Percentiles rank a stretch among this genome's conserved stretches.
Evolutionary conservation across 2,888 invertebrate species (phyloP).

Genomic region (Netelia fuscicornis): DNA sequence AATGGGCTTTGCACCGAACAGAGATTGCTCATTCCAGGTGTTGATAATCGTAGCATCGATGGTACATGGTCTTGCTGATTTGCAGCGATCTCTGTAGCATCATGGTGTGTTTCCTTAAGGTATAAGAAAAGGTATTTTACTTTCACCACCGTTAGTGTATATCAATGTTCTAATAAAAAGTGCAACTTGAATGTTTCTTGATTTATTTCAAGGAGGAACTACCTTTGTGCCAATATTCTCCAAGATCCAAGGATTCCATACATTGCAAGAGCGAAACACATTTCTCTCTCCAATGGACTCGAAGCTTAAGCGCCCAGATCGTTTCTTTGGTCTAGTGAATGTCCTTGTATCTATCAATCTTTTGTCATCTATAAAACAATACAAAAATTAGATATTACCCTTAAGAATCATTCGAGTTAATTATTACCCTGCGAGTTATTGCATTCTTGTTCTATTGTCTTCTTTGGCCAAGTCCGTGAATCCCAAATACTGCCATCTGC

Average conservation of each 20-base stretch:
- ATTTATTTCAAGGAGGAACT: neutral
- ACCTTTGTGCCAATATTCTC: slow-evolving; percentile 22
- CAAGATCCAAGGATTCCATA: slow-evolving; percentile 52
- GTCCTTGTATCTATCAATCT: slow-evolving; percentile 88
- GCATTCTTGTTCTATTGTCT: slow-evolving; percentile 39
- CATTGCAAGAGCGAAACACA: slow-evolving; percentile 55
- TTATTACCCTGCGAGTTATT: slow-evolving; percentile 44
- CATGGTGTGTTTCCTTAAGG: neutral
- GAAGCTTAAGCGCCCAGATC: slow-evolving; percentile 87
- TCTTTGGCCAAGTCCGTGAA: slow-evolving; percentile 73
- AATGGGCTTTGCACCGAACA: slow-evolving; percentile 18
- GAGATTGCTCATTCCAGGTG: slow-evolving; percentile 45
- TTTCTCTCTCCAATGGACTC: slow-evolving; percentile 82
- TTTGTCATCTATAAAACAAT: slow-evolving; percentile 70
- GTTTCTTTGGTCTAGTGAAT: slow-evolving; percentile 89
- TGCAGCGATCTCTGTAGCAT: slow-evolving; percentile 20
- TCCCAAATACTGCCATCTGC: slow-evolving; percentile 68
- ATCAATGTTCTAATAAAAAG: neutral
- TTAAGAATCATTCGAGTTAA: neutral
- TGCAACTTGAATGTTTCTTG: neutral
- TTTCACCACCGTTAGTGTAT: neutral
- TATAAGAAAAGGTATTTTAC: neutral
- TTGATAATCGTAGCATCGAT: slow-evolving; percentile 76
- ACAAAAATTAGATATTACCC: neutral
- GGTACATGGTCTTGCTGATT: slow-evolving; percentile 73